Evolutionary conservation across 1,140 invertebrate genomes (phyloP).

Genomic region (Calephelis nemesis): DNA sequence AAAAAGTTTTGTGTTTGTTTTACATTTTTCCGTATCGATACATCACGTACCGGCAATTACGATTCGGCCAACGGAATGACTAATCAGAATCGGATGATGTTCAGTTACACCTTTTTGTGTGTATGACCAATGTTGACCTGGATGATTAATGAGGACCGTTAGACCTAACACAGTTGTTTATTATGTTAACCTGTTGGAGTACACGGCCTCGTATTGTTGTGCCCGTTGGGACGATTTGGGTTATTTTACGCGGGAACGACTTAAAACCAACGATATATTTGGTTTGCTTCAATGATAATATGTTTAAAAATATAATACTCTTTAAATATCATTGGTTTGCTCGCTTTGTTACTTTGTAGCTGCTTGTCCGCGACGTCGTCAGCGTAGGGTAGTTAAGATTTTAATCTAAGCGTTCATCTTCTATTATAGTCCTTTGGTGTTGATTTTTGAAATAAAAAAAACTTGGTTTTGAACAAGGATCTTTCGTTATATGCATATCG

Average conservation of each 20-base stretch:
- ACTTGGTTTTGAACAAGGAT: too few relatives aligned
- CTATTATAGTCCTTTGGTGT: too few relatives aligned
- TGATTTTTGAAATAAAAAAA: too few relatives aligned
- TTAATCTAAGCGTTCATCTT: too few relatives aligned
- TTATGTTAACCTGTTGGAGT: conserved; percentile 67
- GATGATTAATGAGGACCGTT: conserved; percentile 74
- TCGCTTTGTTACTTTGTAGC: too few relatives aligned
- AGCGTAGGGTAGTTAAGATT: too few relatives aligned
- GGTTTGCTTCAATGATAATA: too few relatives aligned
- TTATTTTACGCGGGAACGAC: neutral
- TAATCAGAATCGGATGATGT: conserved; percentile 45
- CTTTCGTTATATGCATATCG: too few relatives aligned
- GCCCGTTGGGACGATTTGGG: conserved; percentile 11
- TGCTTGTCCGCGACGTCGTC: too few relatives aligned
- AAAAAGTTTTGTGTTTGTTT: conserved; percentile 6
- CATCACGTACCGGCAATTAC: conserved; percentile 24
- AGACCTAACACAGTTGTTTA: conserved; percentile 63
- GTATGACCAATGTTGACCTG: conserved; percentile 68
- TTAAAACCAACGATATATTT: neutral
- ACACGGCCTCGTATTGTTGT: conserved; percentile 42
- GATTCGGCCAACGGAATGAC: conserved; percentile 43
- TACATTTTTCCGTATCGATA: conserved; percentile 11
- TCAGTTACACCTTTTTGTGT: conserved; percentile 44
- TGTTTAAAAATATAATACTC: too few relatives aligned
- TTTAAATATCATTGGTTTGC: too few relatives aligned